Percentiles rank a stretch among this genome's conserved stretches.
Evolutionary conservation across 1,140 invertebrate species (phyloP).

Genomic region (Cydia pomonella): DNA sequence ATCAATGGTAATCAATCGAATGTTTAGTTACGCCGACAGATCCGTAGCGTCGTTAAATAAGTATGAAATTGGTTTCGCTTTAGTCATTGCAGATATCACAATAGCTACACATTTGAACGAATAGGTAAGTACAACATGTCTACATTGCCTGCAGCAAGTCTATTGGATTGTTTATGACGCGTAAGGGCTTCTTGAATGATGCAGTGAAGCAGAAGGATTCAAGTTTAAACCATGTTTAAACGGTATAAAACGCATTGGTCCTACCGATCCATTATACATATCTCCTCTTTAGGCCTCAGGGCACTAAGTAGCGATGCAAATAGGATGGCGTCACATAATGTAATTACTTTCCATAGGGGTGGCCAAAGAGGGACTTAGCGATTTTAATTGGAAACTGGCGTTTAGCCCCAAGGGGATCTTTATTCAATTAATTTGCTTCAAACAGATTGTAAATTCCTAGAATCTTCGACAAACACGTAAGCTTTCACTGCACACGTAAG

Average conservation of each 20-base stretch:
- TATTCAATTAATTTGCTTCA: neutral
- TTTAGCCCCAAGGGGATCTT: slow-evolving; percentile 11
- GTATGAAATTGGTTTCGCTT: slow-evolving; percentile 26
- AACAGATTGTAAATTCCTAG: slow-evolving; percentile 16
- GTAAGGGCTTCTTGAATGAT: too few species aligned
- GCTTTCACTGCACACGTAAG: slow-evolving; percentile 28
- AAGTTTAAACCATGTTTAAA: neutral
- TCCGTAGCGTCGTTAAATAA: slow-evolving; percentile 1
- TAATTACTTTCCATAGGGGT: slow-evolving; percentile 1
- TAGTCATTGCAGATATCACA: slow-evolving; percentile 10
- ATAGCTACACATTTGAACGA: neutral
- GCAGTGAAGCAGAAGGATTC: too few species aligned
- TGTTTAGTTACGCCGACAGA: slow-evolving; percentile 9
- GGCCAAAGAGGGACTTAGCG: neutral
- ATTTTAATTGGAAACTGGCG: slow-evolving; percentile 5
- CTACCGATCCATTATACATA: neutral
- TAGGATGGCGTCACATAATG: neutral
- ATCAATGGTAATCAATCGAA: slow-evolving; percentile 23
- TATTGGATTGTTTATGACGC: too few species aligned
- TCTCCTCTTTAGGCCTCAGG: neutral
- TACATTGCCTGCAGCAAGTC: too few species aligned
- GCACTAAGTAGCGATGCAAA: neutral
- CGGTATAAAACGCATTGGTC: neutral
- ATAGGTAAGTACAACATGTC: too few species aligned
- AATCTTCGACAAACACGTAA: neutral